phyloP scores from a whole-genome alignment of 1,140 invertebrate species.

The Mizuhopecten yessoensis region DNA sequence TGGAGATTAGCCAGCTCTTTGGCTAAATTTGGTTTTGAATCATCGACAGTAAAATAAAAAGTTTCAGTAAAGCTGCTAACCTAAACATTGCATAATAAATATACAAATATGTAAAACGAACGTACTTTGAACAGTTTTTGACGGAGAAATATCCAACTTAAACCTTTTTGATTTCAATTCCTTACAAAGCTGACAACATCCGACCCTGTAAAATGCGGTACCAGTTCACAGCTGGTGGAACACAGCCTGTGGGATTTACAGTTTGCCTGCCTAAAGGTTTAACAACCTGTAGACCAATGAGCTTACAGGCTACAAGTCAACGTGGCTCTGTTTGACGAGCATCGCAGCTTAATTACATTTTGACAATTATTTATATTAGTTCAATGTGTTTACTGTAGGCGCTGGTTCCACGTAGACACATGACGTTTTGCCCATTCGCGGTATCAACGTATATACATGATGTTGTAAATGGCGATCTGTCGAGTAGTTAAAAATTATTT shows the following conservation, averaged over 20 bases:
- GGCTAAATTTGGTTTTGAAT: too few relatives aligned
- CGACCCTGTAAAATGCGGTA: too few relatives aligned
- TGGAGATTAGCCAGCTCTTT: too few relatives aligned
- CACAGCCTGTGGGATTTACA: not conserved
- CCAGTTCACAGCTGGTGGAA: not conserved
- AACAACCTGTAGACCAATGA: not conserved
- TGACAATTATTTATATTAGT: not conserved
- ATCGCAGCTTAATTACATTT: not conserved
- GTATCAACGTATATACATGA: not conserved
- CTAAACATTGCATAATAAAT: too few relatives aligned
- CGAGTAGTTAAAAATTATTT: too few relatives aligned
- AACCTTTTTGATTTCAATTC: too few relatives aligned
- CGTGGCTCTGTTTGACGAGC: not conserved
- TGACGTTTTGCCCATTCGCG: not conserved
- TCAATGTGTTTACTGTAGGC: not conserved
- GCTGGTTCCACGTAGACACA: not conserved
- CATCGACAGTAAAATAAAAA: too few relatives aligned
- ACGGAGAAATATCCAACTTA: too few relatives aligned
- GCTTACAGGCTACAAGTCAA: not conserved
- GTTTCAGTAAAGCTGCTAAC: too few relatives aligned
- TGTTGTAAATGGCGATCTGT: too few relatives aligned
- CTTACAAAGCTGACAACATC: not conserved
- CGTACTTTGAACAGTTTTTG: too few relatives aligned
- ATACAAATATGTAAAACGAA: too few relatives aligned
- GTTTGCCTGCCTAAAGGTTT: not conserved